These are phyloP conservation scores for Choloepus hoffmanni DNA, from an alignment of 2,113 vertebrate species.

Conservation along the genomic window DNA sequence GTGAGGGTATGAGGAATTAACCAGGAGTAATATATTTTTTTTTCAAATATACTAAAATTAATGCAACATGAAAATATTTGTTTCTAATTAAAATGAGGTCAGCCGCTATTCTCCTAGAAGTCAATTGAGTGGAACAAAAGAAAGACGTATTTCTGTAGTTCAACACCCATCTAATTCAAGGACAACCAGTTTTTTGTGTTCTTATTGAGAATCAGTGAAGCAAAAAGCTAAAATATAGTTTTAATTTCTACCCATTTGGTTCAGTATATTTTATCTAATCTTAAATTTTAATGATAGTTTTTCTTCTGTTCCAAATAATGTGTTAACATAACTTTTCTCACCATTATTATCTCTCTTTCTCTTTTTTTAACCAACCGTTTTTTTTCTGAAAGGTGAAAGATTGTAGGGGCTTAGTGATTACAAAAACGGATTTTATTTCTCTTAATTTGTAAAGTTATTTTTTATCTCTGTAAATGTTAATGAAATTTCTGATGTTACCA, in stretches of 20 bases:
- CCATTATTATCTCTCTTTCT: neutral
- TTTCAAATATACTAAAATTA: conserved; percentile 54
- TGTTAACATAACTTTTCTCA: neutral
- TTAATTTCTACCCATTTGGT: neutral
- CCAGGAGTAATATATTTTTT: conserved; percentile 27
- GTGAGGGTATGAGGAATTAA: conserved; percentile 1
- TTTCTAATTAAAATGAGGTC: conserved; percentile 60
- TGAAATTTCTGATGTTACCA: neutral
- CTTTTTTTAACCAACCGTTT: neutral
- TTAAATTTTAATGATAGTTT: neutral
- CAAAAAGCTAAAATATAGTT: neutral
- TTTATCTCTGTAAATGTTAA: neutral
- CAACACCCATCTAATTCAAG: neutral
- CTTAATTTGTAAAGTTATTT: neutral
- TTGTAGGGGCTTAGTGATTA: neutral
- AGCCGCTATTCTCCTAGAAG: neutral
- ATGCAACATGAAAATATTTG: conserved; percentile 26
- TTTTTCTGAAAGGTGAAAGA: neutral
- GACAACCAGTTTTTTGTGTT: neutral
- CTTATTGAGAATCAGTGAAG: neutral
- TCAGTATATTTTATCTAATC: neutral
- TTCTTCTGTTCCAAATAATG: neutral
- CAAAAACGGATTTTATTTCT: neutral
- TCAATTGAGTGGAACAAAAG: neutral
- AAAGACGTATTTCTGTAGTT: neutral